These are phyloP conservation scores for Thyatira batis DNA, from an alignment of 2,888 invertebrate species.

Conservation along the genomic window DNA sequence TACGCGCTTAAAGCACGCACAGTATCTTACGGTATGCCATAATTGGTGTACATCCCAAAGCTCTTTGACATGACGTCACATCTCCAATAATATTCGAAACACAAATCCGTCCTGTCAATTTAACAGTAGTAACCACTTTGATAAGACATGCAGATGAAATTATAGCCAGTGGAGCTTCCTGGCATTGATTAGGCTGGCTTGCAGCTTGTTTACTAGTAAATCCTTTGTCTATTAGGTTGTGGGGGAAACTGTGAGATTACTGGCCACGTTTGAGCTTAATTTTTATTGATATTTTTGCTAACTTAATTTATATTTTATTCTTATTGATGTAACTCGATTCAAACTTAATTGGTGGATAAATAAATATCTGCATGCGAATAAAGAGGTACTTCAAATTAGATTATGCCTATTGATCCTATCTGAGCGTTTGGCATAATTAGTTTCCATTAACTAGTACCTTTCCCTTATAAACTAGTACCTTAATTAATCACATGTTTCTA, in stretches of 20 bases:
- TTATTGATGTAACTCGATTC: no score
- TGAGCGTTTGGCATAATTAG: no score
- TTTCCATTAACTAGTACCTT: no score
- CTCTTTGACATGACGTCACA: not conserved
- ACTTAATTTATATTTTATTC: no score
- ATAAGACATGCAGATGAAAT: slow-evolving; percentile 73
- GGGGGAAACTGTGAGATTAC: not conserved
- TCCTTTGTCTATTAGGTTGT: slow-evolving; percentile 58
- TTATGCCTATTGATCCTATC: no score
- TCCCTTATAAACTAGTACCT: no score
- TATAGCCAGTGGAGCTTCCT: slow-evolving; percentile 46
- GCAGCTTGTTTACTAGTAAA: slow-evolving; percentile 55
- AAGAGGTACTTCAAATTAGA: no score
- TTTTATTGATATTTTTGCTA: no score
- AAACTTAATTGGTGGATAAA: no score
- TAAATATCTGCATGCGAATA: no score
- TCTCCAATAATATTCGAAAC: not conserved
- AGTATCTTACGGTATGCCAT: slow-evolving; percentile 5
- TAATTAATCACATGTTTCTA: no score
- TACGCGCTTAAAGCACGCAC: no score
- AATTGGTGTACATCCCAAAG: not conserved
- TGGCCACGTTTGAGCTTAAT: not conserved
- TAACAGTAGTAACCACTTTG: slow-evolving; percentile 60
- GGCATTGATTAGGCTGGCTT: slow-evolving; percentile 45
- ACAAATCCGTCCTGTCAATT: slow-evolving; percentile 44